A percentile compares a stretch with the other conserved stretches of the same genome.
Conservation (phyloP, 2,888 invertebrate species). For the Balanococcus diminutus region DNA sequence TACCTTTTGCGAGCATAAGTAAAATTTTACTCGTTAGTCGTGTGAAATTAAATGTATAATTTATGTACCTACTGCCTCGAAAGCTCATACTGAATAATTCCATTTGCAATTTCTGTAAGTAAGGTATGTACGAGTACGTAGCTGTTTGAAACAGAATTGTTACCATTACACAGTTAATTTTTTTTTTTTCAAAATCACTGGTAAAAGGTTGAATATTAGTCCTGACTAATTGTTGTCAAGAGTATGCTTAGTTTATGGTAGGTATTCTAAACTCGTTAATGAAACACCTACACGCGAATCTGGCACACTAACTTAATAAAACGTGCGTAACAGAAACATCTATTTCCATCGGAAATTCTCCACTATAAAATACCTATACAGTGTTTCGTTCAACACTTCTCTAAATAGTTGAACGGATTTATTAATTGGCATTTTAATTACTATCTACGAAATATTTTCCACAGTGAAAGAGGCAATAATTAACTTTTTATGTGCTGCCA, state of each 20-base stretch:
- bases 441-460: neutral
- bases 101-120: neutral
- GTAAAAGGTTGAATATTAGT: neutral
- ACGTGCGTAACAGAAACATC: neutral
- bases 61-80: neutral
- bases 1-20: neutral
- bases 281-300: neutral
- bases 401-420: neutral
- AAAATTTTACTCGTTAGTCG: neutral
- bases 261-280: constrained; percentile 1
- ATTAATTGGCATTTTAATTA: neutral
- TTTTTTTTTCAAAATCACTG: neutral
- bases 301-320: neutral
- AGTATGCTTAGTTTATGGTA: neutral
- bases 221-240: constrained; percentile 29
- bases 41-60: neutral
- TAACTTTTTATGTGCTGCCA: no score
- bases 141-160: neutral
- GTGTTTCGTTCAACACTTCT: neutral
- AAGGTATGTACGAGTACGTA: neutral
- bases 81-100: neutral
- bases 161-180: neutral
- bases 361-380: neutral
- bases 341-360: neutral
- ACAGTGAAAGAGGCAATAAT: no score